These are phyloP conservation scores for Apis dorsata DNA, from an alignment of 1,140 invertebrate genomes.

Conservation along the genomic window DNA sequence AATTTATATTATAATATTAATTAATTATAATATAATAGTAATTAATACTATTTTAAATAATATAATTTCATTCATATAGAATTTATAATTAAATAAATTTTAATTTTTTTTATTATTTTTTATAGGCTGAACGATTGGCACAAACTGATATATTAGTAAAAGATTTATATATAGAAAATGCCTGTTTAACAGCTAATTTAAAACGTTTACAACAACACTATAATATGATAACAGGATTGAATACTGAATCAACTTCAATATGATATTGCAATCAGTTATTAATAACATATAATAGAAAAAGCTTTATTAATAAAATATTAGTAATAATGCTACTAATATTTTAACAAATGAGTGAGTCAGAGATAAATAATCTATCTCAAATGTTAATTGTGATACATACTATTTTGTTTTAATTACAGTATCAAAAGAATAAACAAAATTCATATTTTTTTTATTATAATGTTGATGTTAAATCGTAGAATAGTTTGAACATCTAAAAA, in stretches of 20 bases:
- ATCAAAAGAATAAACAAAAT: slow-evolving; percentile 9
- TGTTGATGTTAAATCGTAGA: neutral
- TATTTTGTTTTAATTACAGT: slow-evolving; percentile 4
- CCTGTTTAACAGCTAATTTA: slow-evolving; percentile 84
- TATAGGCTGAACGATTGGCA: slow-evolving; percentile 83
- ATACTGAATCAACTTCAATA: slow-evolving; percentile 78
- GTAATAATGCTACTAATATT: slow-evolving; percentile 22
- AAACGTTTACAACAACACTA: slow-evolving; percentile 84
- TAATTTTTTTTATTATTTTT: slow-evolving; percentile 35
- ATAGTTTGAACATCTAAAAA: neutral
- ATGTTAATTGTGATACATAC: slow-evolving; percentile 13
- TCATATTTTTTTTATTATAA: slow-evolving; percentile 2
- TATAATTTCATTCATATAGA: neutral
- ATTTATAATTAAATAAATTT: neutral
- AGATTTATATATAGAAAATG: slow-evolving; percentile 91
- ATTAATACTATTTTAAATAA: neutral
- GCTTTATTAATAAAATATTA: slow-evolving; percentile 40
- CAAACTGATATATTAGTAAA: slow-evolving; percentile 87
- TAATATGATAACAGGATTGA: slow-evolving; percentile 78
- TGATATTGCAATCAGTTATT: slow-evolving; percentile 62
- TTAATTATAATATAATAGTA: too few species aligned
- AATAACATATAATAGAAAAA: slow-evolving; percentile 23
- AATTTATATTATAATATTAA: neutral
- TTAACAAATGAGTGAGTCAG: slow-evolving; percentile 31
- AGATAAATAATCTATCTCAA: slow-evolving; percentile 30